These are phyloP conservation scores for Magallana angulata DNA, from an alignment of 1,140 invertebrate genomes.

Conservation along the genomic window DNA sequence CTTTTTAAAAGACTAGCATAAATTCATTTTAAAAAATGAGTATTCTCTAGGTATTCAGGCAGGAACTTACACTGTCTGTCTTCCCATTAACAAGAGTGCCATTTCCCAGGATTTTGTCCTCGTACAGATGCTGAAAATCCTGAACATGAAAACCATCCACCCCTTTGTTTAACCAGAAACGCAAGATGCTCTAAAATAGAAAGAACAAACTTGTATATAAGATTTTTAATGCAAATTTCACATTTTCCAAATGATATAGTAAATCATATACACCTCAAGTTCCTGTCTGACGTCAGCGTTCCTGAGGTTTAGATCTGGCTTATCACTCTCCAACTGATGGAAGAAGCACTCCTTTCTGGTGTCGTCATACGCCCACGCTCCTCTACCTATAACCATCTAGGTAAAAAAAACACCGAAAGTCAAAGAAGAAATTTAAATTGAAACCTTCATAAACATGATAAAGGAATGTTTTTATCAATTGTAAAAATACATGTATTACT, in stretches of 20 bases:
- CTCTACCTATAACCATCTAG: conserved; percentile 82
- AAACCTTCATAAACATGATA: too few species aligned
- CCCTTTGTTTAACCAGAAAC: conserved; percentile 89
- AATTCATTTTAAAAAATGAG: too few species aligned
- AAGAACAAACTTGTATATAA: conserved; percentile 39
- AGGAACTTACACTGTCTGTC: background rate
- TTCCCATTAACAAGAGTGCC: conserved; percentile 15
- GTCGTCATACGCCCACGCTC: conserved; percentile 87
- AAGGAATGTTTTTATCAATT: too few species aligned
- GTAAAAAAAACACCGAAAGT: background rate
- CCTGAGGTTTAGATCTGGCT: conserved; percentile 89
- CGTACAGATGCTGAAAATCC: conserved; percentile 63
- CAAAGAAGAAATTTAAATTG: too few species aligned
- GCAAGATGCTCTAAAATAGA: conserved; percentile 82
- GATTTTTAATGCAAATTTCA: too few species aligned
- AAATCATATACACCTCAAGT: conserved; percentile 82
- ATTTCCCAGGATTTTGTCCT: conserved; percentile 49
- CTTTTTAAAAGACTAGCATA: too few species aligned
- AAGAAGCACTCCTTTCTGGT: conserved; percentile 86
- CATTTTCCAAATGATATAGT: too few species aligned
- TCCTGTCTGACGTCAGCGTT: conserved; percentile 83
- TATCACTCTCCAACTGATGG: conserved; percentile 85
- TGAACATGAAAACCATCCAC: conserved; percentile 88
- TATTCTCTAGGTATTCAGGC: too few species aligned
- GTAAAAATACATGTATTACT: conserved; percentile 69